A percentile compares a stretch with the other conserved stretches of the same genome.
Conservation (phyloP, 2,113 vertebrate genomes). For the Dasyurus viverrinus region DNA sequence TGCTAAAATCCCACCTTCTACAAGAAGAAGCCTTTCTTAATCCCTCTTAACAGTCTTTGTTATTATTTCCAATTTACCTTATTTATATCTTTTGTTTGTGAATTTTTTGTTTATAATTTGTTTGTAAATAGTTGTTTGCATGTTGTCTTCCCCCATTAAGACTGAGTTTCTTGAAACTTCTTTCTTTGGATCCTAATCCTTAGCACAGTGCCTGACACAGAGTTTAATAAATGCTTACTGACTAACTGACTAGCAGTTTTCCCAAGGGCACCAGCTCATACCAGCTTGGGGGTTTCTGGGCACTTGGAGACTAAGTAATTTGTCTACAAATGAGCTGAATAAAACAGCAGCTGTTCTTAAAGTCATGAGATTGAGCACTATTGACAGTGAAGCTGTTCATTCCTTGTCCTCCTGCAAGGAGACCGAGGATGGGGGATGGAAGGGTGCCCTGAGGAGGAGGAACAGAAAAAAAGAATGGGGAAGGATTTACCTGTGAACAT, state of each 20-base stretch:
- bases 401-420: not conserved
- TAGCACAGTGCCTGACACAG: not conserved
- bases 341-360: not conserved
- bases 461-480: not conserved
- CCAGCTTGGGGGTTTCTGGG: not conserved
- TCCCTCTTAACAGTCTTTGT: not conserved
- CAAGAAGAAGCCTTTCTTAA: not conserved
- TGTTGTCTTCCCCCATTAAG: not conserved
- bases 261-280: not conserved
- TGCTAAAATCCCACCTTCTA: not conserved
- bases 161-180: not conserved
- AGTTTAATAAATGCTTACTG: not conserved
- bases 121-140: not conserved
- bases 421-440: not conserved
- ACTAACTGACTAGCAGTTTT: not conserved
- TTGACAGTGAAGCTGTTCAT: not conserved
- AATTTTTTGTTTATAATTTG: not conserved
- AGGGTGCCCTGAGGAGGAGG: not conserved
- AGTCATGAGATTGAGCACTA: not conserved
- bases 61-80: not conserved
- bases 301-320: not conserved
- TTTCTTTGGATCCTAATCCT: not conserved
- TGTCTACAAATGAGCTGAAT: not conserved
- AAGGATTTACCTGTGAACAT: slow-evolving; percentile 92
- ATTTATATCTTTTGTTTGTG: not conserved